Conservation (phyloP, 2,888 invertebrate genomes). For the Exephanes ischioxanthus region DNA sequence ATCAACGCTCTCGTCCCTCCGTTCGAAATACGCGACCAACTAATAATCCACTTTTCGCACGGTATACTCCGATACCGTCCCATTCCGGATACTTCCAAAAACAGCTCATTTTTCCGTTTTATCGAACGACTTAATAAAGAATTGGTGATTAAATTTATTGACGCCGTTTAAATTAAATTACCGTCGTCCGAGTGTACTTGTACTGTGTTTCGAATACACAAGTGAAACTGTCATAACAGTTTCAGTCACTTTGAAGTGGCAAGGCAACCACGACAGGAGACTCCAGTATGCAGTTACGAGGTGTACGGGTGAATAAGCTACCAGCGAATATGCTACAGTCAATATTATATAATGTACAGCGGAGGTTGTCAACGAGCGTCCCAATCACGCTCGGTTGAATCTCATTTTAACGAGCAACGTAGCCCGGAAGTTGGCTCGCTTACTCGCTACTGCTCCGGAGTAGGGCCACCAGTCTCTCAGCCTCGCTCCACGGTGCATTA, state of each 20-base stretch:
- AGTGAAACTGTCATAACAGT: slow-evolving; percentile 36
- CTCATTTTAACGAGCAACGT: slow-evolving; percentile 64
- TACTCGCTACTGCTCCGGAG: slow-evolving; percentile 18
- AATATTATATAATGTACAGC: slow-evolving; percentile 41
- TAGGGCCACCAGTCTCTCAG: slow-evolving; percentile 39
- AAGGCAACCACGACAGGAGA: neutral
- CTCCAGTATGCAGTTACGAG: neutral
- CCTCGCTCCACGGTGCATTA: slow-evolving; percentile 65
- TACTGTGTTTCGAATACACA: slow-evolving; percentile 13
- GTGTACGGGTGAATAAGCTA: slow-evolving; percentile 2
- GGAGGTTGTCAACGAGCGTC: slow-evolving; percentile 55
- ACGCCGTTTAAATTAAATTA: neutral
- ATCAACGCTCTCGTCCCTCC: slow-evolving; percentile 51
- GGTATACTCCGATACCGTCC: neutral
- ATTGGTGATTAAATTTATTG: no score
- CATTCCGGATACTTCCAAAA: neutral
- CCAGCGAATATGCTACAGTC: slow-evolving; percentile 20
- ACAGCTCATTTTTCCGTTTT: neutral
- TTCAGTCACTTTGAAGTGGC: slow-evolving; percentile 45
- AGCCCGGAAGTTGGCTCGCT: slow-evolving; percentile 54
- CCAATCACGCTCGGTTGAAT: slow-evolving; percentile 65
- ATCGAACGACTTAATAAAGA: no score
- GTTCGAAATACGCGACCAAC: slow-evolving; percentile 55
- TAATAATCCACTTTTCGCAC: slow-evolving; percentile 62
- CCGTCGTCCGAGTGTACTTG: neutral